A percentile compares a stretch with the other conserved stretches of the same genome.
phyloP scores from a whole-genome alignment of 2,888 invertebrate genomes.

The Cryptocephalus primarius region DNA sequence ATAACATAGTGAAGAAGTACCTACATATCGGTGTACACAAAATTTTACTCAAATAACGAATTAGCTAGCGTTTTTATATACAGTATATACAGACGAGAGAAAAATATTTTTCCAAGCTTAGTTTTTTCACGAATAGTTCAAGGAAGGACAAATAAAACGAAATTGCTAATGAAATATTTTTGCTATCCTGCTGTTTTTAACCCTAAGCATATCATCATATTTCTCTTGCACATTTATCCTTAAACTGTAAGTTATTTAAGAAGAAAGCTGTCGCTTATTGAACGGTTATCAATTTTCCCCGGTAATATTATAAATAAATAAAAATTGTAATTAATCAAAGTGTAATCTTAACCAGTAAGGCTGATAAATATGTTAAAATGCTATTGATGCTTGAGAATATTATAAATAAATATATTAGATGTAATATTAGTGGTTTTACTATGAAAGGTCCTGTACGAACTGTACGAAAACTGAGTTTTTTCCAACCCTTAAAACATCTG shows the following conservation, averaged over 20 bases:
- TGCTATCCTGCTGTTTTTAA: slow-evolving; percentile 22
- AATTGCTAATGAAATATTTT: slow-evolving; percentile 19
- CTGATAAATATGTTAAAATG: slow-evolving; percentile 8
- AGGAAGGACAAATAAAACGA: slow-evolving; percentile 14
- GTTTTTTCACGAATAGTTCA: slow-evolving; percentile 21
- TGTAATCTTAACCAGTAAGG: slow-evolving; percentile 6
- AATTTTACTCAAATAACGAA: not conserved
- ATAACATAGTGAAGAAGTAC: too few species aligned
- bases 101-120: slow-evolving; percentile 32
- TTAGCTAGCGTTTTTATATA: slow-evolving; percentile 25
- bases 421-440: too few species aligned
- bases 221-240: slow-evolving; percentile 7
- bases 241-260: slow-evolving; percentile 13
- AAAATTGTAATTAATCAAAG: slow-evolving; percentile 1
- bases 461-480: too few species aligned
- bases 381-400: too few species aligned
- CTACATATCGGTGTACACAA: too few species aligned
- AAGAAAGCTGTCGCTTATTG: slow-evolving; percentile 5
- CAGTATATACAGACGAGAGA: not conserved
- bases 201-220: slow-evolving; percentile 20
- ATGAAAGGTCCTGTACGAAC: too few species aligned
- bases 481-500: too few species aligned
- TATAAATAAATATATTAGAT: too few species aligned
- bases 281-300: slow-evolving; percentile 14
- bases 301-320: slow-evolving; percentile 2